Conservation (phyloP, 2,888 invertebrate genomes). For the Tipula helvola region DNA sequence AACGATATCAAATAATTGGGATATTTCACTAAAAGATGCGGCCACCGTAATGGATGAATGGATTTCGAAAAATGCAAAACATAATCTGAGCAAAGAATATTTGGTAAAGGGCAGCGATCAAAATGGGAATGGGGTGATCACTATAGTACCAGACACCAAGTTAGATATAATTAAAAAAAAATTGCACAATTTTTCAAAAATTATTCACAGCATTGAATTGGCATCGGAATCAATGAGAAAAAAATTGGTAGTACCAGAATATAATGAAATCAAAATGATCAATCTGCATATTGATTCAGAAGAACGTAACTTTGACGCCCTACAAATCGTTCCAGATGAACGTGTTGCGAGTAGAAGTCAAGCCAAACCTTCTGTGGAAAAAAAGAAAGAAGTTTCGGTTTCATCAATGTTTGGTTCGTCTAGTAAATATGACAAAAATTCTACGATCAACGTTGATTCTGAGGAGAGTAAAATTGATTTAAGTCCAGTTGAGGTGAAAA, state of each 20-base stretch:
- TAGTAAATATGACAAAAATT: background rate
- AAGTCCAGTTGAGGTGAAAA: background rate
- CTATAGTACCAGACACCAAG: background rate
- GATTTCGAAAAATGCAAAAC: background rate
- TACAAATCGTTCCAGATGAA: background rate
- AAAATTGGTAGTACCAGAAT: background rate
- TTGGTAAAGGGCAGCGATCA: background rate
- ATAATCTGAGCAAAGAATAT: background rate
- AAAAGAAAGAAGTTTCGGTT: background rate
- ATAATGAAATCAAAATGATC: slow-evolving; percentile 8
- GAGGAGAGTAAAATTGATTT: background rate
- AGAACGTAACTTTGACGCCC: background rate
- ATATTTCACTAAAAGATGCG: background rate
- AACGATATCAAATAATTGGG: background rate
- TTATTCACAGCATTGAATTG: background rate
- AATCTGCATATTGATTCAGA: background rate
- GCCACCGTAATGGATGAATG: background rate
- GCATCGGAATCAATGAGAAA: background rate
- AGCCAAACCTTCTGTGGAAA: background rate
- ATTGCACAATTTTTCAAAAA: background rate
- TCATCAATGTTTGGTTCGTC: background rate
- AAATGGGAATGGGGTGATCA: background rate
- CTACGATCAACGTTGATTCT: background rate
- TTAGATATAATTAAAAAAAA: background rate
- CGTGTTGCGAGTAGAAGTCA: background rate